phyloP scores from a whole-genome alignment of 2,888 invertebrate species.

The Beris chalybata region DNA sequence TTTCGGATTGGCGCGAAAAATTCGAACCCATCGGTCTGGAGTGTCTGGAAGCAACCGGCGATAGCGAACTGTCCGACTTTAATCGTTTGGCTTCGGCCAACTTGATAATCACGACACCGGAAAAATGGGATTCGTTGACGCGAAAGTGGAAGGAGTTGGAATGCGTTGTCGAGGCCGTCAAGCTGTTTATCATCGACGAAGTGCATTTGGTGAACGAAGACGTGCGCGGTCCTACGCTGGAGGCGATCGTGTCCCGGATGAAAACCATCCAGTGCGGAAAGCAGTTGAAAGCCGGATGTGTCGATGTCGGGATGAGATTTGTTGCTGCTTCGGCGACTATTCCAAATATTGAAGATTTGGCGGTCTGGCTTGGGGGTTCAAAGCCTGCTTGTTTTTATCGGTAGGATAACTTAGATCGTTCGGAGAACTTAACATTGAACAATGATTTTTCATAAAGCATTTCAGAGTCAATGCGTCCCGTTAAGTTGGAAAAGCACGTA shows the following conservation, averaged over 20 bases:
- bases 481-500: slow-evolving; percentile 71
- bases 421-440: background rate
- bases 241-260: slow-evolving; percentile 80
- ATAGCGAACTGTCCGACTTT: slow-evolving; percentile 68
- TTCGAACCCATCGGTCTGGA: slow-evolving; percentile 65
- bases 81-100: slow-evolving; percentile 59
- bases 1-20: slow-evolving; percentile 72
- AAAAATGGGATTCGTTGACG: slow-evolving; percentile 83
- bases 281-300: slow-evolving; percentile 2
- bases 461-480: slow-evolving; percentile 73
- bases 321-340: slow-evolving; percentile 79
- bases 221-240: slow-evolving; percentile 72
- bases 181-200: slow-evolving; percentile 74
- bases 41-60: slow-evolving; percentile 75
- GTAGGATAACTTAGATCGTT: slow-evolving; percentile 25
- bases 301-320: slow-evolving; percentile 57
- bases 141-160: slow-evolving; percentile 72
- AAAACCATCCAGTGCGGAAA: slow-evolving; percentile 65
- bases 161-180: slow-evolving; percentile 64
- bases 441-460: slow-evolving; percentile 58
- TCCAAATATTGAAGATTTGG: slow-evolving; percentile 75
- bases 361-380: slow-evolving; percentile 69
- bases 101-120: slow-evolving; percentile 78
- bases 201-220: slow-evolving; percentile 75
- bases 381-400: slow-evolving; percentile 20